Conservation (phyloP, 2,797 vertebrate species). For the Pitangus sulphuratus region DNA sequence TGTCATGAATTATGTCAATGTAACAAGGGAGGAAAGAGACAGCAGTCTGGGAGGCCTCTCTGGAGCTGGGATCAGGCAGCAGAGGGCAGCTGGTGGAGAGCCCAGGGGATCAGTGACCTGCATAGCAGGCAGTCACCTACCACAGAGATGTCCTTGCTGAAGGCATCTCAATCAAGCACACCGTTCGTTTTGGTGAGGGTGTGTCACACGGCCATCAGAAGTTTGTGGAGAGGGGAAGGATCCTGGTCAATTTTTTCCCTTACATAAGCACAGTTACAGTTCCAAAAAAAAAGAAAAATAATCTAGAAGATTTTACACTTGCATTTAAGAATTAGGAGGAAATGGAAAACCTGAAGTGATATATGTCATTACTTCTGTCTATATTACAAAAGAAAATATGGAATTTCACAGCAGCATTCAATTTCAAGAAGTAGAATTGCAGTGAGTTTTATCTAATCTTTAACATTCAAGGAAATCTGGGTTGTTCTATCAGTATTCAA, state of each 20-base stretch:
- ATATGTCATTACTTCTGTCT: background rate
- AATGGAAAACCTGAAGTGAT: background rate
- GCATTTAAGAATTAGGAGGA: background rate
- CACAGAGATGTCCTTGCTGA: background rate
- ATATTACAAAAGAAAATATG: background rate
- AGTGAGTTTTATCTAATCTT: background rate
- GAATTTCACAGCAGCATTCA: background rate
- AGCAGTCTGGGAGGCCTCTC: background rate
- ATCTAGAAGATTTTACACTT: background rate
- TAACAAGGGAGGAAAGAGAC: background rate
- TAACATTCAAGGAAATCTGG: background rate
- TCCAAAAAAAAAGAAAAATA: background rate
- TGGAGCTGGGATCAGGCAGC: background rate
- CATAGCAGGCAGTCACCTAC: background rate
- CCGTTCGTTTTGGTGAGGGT: background rate
- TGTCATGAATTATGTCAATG: background rate
- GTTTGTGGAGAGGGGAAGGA: background rate
- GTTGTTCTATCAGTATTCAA: background rate
- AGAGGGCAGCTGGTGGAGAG: background rate
- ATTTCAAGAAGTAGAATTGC: background rate
- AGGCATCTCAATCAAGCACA: rapidly evolving
- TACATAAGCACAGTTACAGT: background rate
- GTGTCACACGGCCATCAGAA: background rate
- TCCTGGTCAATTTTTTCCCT: background rate
- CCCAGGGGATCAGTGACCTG: background rate